These are phyloP conservation scores for Rhincodon typus DNA, from an alignment of 2,797 vertebrate genomes.

Conservation along the genomic window DNA sequence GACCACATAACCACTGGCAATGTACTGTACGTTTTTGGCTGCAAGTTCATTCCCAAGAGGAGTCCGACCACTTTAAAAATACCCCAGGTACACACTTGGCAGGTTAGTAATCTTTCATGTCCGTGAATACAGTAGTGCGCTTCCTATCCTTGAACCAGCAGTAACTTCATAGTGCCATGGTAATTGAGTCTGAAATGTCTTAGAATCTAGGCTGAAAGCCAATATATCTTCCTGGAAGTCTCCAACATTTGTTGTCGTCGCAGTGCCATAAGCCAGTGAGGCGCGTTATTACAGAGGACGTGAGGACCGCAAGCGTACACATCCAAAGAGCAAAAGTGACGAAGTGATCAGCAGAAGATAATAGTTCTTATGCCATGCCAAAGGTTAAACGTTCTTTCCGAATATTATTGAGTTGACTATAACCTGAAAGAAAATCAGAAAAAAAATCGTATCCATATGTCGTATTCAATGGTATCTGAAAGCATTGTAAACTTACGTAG, in stretches of 20 bases:
- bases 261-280: background rate
- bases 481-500: background rate
- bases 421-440: background rate
- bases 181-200: background rate
- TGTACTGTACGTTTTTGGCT: background rate
- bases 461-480: background rate
- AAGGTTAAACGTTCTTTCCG: background rate
- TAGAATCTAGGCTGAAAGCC: background rate
- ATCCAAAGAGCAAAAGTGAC: background rate
- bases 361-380: background rate
- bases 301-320: background rate
- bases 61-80: background rate
- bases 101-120: background rate
- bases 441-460: background rate
- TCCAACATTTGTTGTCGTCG: background rate
- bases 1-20: no score
- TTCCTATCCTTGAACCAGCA: background rate
- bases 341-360: background rate
- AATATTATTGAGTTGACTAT: background rate
- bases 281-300: background rate
- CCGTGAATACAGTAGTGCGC: background rate
- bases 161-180: background rate
- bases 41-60: background rate
- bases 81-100: background rate
- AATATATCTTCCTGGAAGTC: background rate